These are phyloP conservation scores for Drosophila atripex DNA, from an alignment of 2,888 invertebrate genomes.

Conservation along the genomic window DNA sequence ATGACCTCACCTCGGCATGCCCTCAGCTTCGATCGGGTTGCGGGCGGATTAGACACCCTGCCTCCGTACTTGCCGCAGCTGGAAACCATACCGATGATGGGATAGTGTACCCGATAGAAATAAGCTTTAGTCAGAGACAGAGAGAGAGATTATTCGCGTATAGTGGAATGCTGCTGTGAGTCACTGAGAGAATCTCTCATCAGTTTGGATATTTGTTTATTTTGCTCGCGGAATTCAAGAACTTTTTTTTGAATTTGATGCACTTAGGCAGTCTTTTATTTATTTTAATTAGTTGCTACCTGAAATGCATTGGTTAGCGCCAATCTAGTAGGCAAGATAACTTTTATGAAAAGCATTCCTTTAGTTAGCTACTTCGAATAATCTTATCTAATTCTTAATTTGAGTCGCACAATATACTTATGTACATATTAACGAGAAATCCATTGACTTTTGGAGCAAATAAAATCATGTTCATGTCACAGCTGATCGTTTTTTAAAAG, in stretches of 20 bases:
- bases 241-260: background rate
- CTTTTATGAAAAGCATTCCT: constrained; percentile 5
- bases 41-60: constrained; percentile 72
- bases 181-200: constrained; percentile 21
- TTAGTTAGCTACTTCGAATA: background rate
- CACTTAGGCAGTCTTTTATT: background rate
- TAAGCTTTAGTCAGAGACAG: constrained; percentile 26
- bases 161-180: constrained; percentile 25
- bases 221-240: background rate
- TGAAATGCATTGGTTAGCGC: background rate
- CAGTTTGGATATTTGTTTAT: background rate
- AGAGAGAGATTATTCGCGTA: constrained; percentile 4
- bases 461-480: constrained; percentile 16
- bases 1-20: constrained; percentile 83
- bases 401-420: background rate
- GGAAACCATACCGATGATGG: constrained; percentile 65
- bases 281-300: background rate
- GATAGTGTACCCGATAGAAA: constrained; percentile 15
- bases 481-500: constrained; percentile 12
- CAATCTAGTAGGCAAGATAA: background rate
- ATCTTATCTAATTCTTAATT: background rate
- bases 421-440: constrained; percentile 20
- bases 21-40: constrained; percentile 79
- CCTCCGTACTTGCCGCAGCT: constrained; percentile 83
- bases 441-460: background rate